These are phyloP conservation scores for Daubentonia madagascariensis DNA, from an alignment of 2,113 vertebrate species.

Conservation along the genomic window DNA sequence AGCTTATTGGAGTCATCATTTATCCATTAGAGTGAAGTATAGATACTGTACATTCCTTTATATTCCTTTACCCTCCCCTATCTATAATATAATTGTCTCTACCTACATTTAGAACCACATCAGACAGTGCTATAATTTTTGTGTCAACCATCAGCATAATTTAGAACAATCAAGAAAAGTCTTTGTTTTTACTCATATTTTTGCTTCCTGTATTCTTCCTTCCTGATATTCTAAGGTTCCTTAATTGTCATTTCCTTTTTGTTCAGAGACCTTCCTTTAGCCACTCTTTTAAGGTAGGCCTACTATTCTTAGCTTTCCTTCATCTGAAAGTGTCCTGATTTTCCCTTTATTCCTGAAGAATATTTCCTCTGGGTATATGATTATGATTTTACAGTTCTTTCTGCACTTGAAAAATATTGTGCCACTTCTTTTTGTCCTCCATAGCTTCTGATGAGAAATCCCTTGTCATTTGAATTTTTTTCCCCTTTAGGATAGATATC, in stretches of 20 bases:
- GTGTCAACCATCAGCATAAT: background rate
- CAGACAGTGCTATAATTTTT: background rate
- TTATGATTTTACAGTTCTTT: background rate
- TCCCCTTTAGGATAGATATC: background rate
- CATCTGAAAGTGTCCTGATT: background rate
- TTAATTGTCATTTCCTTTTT: background rate
- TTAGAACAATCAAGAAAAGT: background rate
- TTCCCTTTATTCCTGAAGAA: background rate
- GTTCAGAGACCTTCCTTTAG: background rate
- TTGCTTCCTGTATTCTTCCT: background rate
- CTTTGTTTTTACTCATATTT: background rate
- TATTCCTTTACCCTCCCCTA: background rate
- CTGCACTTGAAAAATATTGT: background rate
- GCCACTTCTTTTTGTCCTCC: background rate
- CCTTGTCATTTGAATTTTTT: background rate
- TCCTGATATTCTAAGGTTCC: background rate
- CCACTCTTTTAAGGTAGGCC: background rate
- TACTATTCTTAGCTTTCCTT: background rate
- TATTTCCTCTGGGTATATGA: background rate
- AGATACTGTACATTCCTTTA: background rate
- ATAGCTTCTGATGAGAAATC: background rate
- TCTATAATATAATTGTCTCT: background rate
- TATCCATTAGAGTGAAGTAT: background rate
- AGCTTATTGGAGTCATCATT: background rate
- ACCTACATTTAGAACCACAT: background rate